Base-by-base conservation (phyloP, 2,797 vertebrate genomes). In the Brotogeris chrysoptera region DNA sequence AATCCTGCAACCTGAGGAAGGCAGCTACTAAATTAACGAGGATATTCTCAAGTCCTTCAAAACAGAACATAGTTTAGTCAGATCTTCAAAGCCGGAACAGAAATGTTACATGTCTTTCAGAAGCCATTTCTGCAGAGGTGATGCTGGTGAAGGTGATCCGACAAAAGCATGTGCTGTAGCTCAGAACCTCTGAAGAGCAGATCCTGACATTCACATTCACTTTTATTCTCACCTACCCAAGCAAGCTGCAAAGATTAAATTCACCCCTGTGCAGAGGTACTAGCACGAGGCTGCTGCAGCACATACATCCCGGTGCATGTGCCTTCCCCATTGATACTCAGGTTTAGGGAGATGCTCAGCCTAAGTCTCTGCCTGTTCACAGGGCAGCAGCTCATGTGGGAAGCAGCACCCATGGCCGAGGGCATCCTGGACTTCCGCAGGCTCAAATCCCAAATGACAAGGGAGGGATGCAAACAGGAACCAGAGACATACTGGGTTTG, bases 11-110 rank as follows among this genome's bases (percentile, higher is more conserved):
- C 80, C 79, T 78, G 96, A 80, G 85, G 96, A 97, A 97, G 92
- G 49, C 82, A 87, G 94, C 97, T 95, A 93, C 97, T 97, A 96
- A 95, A 96, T 91, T 97, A 97, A 96, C 92, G 96, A 95, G 94
- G 93, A 16, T 84, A 79, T 96, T 97, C 96, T 92, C 88, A 36
- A 76, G 92, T 96, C 96, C 94, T 96, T 96, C 96, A 86, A 93
- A 97, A 91, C 93, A 96, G 86, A 96, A 64, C 92, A 90, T 77
- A 80, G 96, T 97, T 97, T 94, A 96, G 97, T 96, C 93, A 89
- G 55, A 41, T 89, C 96, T 95, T 96, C 92, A 89, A 89, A 96
- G 97, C 68, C 94, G 79, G 96, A 95, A 81, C 92, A 92, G 93
- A 87, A 95, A 96, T 30, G 83, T 85, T 95, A 87, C 73, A 80